phyloP scores from a whole-genome alignment of 2,113 vertebrate genomes.

The Ifrita kowaldi region DNA sequence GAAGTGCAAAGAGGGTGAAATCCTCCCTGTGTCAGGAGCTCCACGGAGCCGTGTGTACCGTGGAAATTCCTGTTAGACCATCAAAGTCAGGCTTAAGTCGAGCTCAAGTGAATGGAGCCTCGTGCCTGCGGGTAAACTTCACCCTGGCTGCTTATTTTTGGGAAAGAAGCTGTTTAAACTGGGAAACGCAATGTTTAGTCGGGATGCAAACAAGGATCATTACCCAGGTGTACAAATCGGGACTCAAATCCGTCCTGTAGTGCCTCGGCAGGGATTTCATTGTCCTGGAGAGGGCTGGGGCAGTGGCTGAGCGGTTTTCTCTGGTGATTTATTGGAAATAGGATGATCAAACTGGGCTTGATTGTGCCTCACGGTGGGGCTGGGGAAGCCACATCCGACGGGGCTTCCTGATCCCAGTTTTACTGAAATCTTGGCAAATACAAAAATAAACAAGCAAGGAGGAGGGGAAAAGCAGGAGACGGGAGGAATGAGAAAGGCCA shows the following conservation, averaged over 20 bases:
- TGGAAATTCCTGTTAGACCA: conserved; percentile 42
- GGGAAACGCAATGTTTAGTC: neutral
- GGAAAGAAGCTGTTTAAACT: neutral
- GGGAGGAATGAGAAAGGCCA: neutral
- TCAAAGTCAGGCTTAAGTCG: conserved; percentile 34
- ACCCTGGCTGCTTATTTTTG: neutral
- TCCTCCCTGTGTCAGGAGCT: neutral
- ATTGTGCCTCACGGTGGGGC: neutral
- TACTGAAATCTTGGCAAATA: neutral
- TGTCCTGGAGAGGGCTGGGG: accelerated
- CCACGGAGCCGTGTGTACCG: neutral
- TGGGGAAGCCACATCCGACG: neutral
- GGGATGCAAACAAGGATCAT: neutral
- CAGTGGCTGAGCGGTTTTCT: neutral
- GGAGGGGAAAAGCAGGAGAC: no score
- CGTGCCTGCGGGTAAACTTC: neutral
- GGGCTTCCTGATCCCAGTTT: neutral
- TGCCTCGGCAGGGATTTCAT: neutral
- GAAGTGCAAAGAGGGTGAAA: conserved; percentile 52
- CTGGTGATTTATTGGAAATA: neutral
- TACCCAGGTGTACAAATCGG: accelerated
- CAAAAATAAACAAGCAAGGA: neutral
- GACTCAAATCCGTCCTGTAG: neutral
- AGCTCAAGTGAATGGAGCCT: conserved; percentile 1
- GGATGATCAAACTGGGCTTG: accelerated